A percentile compares a stretch with the other conserved stretches of the same genome.
Evolutionary conservation across 2,888 invertebrate species (phyloP).

Genomic region (Toxonevra muliebris): DNA sequence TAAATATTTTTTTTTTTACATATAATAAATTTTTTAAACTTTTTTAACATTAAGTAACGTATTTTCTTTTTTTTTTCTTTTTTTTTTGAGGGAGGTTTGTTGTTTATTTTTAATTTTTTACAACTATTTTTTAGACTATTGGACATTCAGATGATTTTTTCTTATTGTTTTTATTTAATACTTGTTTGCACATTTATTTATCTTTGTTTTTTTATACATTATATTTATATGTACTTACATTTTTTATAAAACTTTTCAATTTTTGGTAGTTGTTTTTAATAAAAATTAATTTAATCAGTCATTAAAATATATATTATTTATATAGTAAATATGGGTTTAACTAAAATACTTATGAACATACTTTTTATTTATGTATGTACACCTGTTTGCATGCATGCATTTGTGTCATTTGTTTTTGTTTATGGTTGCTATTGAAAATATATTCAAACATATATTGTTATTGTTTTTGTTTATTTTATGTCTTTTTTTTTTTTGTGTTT

Average conservation of each 20-base stretch:
- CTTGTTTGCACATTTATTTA: background rate
- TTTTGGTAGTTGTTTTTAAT: background rate
- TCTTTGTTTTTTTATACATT: background rate
- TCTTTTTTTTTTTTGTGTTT: background rate
- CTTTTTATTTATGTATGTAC: no score
- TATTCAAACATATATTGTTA: no score
- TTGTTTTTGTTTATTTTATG: background rate
- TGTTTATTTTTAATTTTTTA: background rate
- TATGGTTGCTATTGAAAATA: no score
- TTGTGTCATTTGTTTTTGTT: no score
- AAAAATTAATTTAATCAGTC: conserved; percentile 3
- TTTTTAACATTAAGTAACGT: background rate
- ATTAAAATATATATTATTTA: conserved; percentile 5
- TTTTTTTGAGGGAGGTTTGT: background rate
- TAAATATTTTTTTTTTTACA: background rate
- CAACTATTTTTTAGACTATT: background rate
- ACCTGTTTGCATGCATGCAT: no score
- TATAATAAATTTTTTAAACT: background rate
- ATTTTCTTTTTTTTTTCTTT: background rate
- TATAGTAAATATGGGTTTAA: background rate
- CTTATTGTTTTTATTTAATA: background rate
- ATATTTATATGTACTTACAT: background rate
- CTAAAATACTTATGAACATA: no score
- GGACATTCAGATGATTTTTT: background rate
- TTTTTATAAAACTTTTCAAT: background rate